Evolutionary conservation across 1,140 invertebrate genomes (phyloP), one percentile per base, ranked within the genome.

Genomic region (Grapholita molesta): DNA sequence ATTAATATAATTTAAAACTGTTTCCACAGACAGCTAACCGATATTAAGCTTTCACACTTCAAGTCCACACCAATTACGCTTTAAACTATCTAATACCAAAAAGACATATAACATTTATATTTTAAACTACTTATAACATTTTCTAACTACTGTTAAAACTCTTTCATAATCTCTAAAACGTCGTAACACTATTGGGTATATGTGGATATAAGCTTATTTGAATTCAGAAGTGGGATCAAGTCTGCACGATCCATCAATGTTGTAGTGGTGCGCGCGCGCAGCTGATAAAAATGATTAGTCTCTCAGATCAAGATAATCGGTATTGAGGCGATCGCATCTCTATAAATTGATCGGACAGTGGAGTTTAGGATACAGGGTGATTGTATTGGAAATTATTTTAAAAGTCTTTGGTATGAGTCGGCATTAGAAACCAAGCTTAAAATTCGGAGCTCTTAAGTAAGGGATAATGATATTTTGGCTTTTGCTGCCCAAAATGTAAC

Each of bases 221-320:
- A 21, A 4, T 21, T 48, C 42, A 48, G 42, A 48, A 48, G 42
- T 48, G 42, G 42, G 42, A 21, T 48, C 18, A 18, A 48, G 42
- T 15, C 42, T 1, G 18, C n/a, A 15, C 55, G 24, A 61, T 61
- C 55, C 24, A 28, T 61, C 55, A 61, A 28, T 61, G 55, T 61
- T 61, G 55, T 28, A 48, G 42, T 21, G 35, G 35, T 38, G 35
- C 42, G 42, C 42, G 55, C 55, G n/a, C 25, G 24, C 25, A 9
- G 55, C n/a, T 30, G 55, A 61, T 61, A 61, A 61, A 61, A 61
- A 61, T 61, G 55, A 61, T 61, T 61, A 61, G 55, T 61, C 55
- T 28, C 55, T 48, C 8, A 28, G 55, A 61, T 61, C 55, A 61
- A 61, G 55, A 61, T 28, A 28, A 61, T 61, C 55, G 55, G 55